Percentiles rank a stretch among this genome's conserved stretches.
phyloP scores from a whole-genome alignment of 2,888 invertebrate species.

The Eilema griseolum region DNA sequence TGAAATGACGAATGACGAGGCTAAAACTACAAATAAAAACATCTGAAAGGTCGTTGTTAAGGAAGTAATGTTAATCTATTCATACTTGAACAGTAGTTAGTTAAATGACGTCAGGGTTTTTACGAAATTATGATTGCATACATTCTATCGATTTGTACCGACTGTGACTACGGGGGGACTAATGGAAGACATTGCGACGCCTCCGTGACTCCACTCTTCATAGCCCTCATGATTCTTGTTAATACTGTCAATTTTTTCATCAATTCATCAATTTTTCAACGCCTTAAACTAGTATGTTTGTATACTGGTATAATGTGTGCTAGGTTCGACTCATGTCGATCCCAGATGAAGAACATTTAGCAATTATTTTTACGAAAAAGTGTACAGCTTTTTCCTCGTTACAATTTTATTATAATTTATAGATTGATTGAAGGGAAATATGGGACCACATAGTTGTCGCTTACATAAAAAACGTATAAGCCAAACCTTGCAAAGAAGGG shows the following conservation, averaged over 20 bases:
- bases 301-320: background rate
- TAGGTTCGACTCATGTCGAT: background rate
- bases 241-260: background rate
- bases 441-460: too few relatives aligned
- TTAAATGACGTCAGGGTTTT: background rate
- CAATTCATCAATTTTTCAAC: too few relatives aligned
- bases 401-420: background rate
- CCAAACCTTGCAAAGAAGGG: too few relatives aligned
- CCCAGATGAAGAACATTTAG: background rate
- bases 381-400: background rate
- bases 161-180: background rate
- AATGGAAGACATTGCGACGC: background rate
- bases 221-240: background rate
- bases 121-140: background rate
- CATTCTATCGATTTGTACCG: background rate
- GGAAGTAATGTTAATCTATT: background rate
- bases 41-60: background rate
- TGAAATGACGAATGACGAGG: too few relatives aligned
- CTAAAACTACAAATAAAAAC: too few relatives aligned
- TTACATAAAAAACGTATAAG: too few relatives aligned
- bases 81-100: background rate
- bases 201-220: background rate
- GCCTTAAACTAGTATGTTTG: background rate
- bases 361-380: too few relatives aligned
- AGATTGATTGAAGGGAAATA: too few relatives aligned